Conservation (phyloP, 1,140 invertebrate species). For the Megathymus violae region DNA sequence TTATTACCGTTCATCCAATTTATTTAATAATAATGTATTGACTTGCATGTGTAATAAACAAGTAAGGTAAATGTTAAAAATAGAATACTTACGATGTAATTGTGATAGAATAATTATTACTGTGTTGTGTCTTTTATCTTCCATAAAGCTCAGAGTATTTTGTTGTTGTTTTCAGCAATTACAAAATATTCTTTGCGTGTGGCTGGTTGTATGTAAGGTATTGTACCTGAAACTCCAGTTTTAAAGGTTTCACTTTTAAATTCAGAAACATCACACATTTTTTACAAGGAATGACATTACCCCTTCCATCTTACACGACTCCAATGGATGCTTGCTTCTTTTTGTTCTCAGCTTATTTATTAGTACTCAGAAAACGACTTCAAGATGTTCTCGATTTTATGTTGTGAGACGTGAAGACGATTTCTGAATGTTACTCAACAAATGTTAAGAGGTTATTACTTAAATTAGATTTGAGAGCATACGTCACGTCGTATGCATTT, state of each 20-base stretch:
- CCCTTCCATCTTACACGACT: constrained; percentile 55
- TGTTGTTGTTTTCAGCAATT: constrained; percentile 87
- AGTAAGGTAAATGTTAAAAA: constrained; percentile 4
- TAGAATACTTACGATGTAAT: constrained; percentile 11
- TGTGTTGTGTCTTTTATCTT: constrained; percentile 27
- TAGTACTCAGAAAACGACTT: constrained; percentile 45
- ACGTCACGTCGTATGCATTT: background rate
- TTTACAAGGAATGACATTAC: constrained; percentile 72
- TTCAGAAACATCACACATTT: constrained; percentile 77
- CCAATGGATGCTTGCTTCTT: constrained; percentile 55
- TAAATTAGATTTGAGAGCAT: constrained; percentile 13
- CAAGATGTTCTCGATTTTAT: constrained; percentile 32
- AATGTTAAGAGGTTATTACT: background rate
- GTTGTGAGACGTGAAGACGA: constrained; percentile 35
- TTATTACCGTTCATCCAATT: background rate
- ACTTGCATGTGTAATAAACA: too few relatives aligned
- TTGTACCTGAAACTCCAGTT: constrained; percentile 77
- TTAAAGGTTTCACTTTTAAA: constrained; percentile 75
- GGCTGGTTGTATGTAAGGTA: constrained; percentile 92
- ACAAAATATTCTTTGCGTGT: constrained; percentile 91
- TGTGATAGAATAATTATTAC: constrained; percentile 22
- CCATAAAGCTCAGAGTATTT: constrained; percentile 72
- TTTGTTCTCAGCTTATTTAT: constrained; percentile 52
- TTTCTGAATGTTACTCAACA: constrained; percentile 24
- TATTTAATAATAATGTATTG: constrained; percentile 3